Percentiles rank a stretch among this genome's conserved stretches.
Evolutionary conservation across 2,888 invertebrate genomes (phyloP).

Genomic region (Allacma fusca): DNA sequence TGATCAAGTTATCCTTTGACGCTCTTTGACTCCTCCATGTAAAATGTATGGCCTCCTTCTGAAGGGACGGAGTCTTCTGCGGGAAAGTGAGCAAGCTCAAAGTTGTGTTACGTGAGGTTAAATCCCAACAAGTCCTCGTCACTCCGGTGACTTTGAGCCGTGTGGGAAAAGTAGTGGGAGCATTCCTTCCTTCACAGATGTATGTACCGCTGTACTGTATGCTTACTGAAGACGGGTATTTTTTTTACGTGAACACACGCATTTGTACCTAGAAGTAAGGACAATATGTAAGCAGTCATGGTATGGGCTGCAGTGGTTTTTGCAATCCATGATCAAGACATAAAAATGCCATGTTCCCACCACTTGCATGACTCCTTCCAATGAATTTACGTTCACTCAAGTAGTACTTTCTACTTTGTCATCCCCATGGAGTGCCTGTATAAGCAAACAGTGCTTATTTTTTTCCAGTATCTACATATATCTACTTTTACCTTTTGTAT

Average conservation of each 20-base stretch:
- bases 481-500: too few species aligned
- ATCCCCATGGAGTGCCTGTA: background rate
- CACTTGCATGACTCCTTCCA: background rate
- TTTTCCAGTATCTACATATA: too few species aligned
- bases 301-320: background rate
- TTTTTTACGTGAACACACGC: too few species aligned
- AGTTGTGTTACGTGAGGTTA: slow-evolving; percentile 12
- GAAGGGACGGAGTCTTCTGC: background rate
- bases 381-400: background rate
- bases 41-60: too few species aligned
- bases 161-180: background rate
- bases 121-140: background rate
- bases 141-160: background rate
- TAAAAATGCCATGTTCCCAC: background rate
- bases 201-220: too few species aligned
- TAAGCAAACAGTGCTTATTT: too few species aligned
- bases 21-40: too few species aligned
- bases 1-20: too few species aligned
- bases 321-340: background rate
- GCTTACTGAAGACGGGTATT: too few species aligned
- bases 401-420: background rate
- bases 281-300: too few species aligned
- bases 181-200: too few species aligned
- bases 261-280: too few species aligned
- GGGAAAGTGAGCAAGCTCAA: background rate